These are phyloP conservation scores for Dastarcus helophoroides DNA, from an alignment of 2,888 invertebrate species.

Conservation along the genomic window DNA sequence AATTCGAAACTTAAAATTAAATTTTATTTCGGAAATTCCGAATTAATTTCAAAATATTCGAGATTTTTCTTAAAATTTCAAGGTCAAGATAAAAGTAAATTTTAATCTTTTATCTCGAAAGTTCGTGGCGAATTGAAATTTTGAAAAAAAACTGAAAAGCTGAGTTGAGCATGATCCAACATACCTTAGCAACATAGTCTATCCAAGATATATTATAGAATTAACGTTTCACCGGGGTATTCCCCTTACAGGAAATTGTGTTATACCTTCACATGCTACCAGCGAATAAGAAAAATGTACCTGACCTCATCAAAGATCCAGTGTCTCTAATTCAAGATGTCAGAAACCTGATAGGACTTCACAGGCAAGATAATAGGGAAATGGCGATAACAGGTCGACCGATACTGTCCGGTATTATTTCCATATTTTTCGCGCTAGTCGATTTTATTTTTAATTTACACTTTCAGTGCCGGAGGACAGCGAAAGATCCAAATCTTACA, in stretches of 20 bases:
- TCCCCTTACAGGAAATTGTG: slow-evolving; percentile 58
- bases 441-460: not conserved
- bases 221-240: slow-evolving; percentile 1
- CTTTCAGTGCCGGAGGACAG: slow-evolving; percentile 26
- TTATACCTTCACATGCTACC: slow-evolving; percentile 85
- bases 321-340: slow-evolving; percentile 84
- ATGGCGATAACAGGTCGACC: slow-evolving; percentile 75
- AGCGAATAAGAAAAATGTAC: slow-evolving; percentile 81
- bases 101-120: too few relatives aligned
- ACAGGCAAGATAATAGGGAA: slow-evolving; percentile 75
- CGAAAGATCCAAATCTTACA: slow-evolving; percentile 17
- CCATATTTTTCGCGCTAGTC: not conserved
- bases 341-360: slow-evolving; percentile 75
- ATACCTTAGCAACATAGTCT: too few relatives aligned
- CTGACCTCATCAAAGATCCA: slow-evolving; percentile 80
- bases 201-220: too few relatives aligned
- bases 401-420: slow-evolving; percentile 31
- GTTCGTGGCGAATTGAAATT: too few relatives aligned
- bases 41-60: too few relatives aligned
- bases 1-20: too few relatives aligned
- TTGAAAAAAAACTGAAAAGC: too few relatives aligned
- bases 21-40: too few relatives aligned
- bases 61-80: too few relatives aligned
- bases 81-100: too few relatives aligned
- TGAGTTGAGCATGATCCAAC: too few relatives aligned